Conservation (phyloP, 2,797 vertebrate species). For the Mareca strepera region DNA sequence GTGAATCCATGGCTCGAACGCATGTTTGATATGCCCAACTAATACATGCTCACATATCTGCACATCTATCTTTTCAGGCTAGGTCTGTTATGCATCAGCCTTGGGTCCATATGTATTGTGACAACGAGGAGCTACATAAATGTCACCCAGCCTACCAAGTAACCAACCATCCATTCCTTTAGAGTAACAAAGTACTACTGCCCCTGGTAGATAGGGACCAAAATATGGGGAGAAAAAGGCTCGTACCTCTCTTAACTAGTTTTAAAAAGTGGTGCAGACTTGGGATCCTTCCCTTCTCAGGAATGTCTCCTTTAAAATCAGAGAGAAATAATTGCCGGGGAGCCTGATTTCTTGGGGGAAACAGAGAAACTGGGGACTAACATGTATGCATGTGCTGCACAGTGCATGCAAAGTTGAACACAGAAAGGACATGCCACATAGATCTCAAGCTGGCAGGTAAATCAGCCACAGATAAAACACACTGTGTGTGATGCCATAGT, state of each 20-base stretch:
- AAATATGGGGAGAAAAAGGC: not conserved
- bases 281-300: not conserved
- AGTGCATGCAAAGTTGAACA: not conserved
- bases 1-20: not conserved
- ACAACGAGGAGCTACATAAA: not conserved
- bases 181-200: not conserved
- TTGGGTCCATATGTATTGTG: not conserved
- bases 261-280: fast-evolving
- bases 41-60: not conserved
- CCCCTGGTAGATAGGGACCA: not conserved
- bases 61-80: not conserved
- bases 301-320: not conserved
- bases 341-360: not conserved
- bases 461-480: not conserved
- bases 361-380: not conserved
- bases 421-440: not conserved
- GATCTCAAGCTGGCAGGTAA: not conserved
- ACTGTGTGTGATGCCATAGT: not conserved
- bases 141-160: not conserved
- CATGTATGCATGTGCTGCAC: not conserved
- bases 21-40: not conserved
- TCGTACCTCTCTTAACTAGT: not conserved
- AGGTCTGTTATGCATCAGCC: not conserved
- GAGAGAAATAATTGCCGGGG: not conserved
- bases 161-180: not conserved